A percentile compares a stretch with the other conserved stretches of the same genome.
Conservation (phyloP, 2,797 vertebrate genomes). For the Oreonectes daqikongensis region DNA sequence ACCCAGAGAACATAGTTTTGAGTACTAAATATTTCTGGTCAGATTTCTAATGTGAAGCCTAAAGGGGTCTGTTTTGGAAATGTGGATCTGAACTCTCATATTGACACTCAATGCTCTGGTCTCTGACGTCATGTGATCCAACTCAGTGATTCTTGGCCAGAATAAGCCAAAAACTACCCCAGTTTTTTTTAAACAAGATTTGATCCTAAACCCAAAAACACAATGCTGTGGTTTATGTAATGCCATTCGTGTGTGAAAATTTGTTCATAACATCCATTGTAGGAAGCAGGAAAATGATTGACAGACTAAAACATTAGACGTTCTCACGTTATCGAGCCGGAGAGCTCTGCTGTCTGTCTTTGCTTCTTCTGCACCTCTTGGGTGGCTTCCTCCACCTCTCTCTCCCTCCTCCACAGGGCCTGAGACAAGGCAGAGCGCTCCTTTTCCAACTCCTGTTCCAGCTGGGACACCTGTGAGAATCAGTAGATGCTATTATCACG, state of each 20-base stretch:
- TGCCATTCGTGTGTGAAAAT: not conserved
- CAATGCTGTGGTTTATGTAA: too few relatives aligned
- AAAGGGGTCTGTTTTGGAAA: not conserved
- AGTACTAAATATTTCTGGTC: not conserved
- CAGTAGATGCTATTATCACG: not conserved
- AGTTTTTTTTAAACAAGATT: not conserved
- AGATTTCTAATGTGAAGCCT: not conserved
- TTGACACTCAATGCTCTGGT: not conserved
- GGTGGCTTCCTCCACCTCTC: constrained; percentile 69
- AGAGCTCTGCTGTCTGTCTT: constrained; percentile 70
- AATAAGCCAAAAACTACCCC: not conserved
- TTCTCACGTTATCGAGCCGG: constrained; percentile 68
- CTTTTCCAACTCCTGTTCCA: constrained; percentile 88
- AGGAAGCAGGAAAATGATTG: not conserved
- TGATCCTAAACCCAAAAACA: too few relatives aligned
- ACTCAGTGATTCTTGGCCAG: not conserved
- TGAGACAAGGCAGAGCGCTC: constrained; percentile 74
- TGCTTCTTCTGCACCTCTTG: constrained; percentile 75
- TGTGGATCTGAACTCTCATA: not conserved
- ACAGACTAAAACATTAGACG: not conserved
- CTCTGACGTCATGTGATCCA: not conserved
- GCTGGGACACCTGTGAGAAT: constrained; percentile 77
- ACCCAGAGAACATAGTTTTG: not conserved
- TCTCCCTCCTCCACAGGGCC: constrained; percentile 75
- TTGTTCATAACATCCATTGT: not conserved